phyloP scores from a whole-genome alignment of 2,797 vertebrate genomes.

The Emys orbicularis region DNA sequence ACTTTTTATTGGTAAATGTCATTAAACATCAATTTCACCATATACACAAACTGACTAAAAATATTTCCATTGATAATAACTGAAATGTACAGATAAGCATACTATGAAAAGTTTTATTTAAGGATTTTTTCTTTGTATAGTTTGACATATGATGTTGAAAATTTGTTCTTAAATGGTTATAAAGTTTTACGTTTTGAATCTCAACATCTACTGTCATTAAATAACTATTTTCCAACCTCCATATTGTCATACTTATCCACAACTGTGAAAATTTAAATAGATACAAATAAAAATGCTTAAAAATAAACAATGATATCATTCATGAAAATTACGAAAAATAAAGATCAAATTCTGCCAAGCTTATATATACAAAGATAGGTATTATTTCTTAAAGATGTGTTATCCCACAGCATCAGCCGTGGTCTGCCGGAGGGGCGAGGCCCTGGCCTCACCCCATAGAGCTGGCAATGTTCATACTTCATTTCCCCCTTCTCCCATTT shows the following conservation, averaged over 20 bases:
- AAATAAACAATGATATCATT: not conserved
- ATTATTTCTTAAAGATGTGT: not conserved
- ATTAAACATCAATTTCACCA: not conserved
- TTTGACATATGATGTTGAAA: not conserved
- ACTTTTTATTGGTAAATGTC: not conserved
- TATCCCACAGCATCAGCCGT: constrained; percentile 16
- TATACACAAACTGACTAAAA: not conserved
- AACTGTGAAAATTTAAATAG: not conserved
- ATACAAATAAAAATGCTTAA: not conserved
- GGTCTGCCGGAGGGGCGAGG: constrained; percentile 36
- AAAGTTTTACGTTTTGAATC: not conserved
- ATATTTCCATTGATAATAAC: not conserved
- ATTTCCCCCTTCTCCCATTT: not conserved
- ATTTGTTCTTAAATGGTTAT: not conserved
- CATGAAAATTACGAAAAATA: not conserved
- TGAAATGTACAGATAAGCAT: not conserved
- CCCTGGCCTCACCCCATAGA: not conserved
- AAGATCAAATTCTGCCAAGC: not conserved
- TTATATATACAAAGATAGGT: not conserved
- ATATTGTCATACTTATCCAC: not conserved
- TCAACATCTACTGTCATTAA: not conserved
- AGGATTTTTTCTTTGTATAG: not conserved
- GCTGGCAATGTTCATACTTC: constrained; percentile 47
- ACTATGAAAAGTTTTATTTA: not conserved
- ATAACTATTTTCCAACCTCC: not conserved